Evolutionary conservation across 2,888 invertebrate genomes (phyloP).

Genomic region (Thyatira batis): DNA sequence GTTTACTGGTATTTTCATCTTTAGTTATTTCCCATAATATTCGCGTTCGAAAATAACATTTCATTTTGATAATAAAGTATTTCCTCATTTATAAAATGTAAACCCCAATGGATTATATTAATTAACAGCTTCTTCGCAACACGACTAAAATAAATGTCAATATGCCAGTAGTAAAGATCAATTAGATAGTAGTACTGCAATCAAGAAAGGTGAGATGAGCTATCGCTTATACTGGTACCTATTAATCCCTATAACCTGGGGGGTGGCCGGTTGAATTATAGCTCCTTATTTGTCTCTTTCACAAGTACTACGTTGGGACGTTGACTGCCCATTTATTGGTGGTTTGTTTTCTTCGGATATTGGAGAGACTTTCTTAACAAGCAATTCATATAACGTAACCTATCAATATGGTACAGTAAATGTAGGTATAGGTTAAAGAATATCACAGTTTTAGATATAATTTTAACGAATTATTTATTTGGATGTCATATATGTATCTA

Average conservation of each 20-base stretch:
- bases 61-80: too few relatives aligned
- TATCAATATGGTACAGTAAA: too few relatives aligned
- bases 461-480: too few relatives aligned
- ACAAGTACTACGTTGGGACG: conserved; percentile 33
- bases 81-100: too few relatives aligned
- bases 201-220: conserved; percentile 49
- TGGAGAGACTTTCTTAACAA: not conserved
- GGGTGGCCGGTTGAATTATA: conserved; percentile 54
- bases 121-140: not conserved
- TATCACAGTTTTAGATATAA: too few relatives aligned
- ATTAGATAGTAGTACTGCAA: conserved; percentile 32
- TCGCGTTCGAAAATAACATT: too few relatives aligned
- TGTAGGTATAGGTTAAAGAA: conserved; percentile 8
- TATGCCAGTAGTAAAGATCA: not conserved
- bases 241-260: conserved; percentile 56
- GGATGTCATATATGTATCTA: too few relatives aligned
- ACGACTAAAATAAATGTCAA: not conserved
- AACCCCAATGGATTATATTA: not conserved
- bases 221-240: conserved; percentile 40
- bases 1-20: not conserved
- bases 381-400: too few relatives aligned
- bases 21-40: not conserved
- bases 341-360: not conserved
- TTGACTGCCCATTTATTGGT: conserved; percentile 17
- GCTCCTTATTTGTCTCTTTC: conserved; percentile 56